These are phyloP conservation scores for Periophthalmodon schlosseri DNA, from an alignment of 2,113 vertebrate genomes.

Conservation along the genomic window DNA sequence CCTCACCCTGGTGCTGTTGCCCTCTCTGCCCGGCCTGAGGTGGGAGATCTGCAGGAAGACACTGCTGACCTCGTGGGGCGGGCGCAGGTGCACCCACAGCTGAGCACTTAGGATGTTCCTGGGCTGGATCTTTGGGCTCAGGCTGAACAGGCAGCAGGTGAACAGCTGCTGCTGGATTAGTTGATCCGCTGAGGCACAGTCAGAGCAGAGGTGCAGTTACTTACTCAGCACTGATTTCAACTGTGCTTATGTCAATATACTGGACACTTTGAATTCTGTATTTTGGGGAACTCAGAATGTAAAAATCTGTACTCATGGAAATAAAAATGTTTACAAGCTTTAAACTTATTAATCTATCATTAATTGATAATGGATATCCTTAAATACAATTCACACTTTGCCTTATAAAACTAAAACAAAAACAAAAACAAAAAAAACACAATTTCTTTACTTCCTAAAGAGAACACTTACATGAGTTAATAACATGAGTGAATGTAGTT, in stretches of 20 bases:
- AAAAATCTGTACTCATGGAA: too few species aligned
- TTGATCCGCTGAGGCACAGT: constrained; percentile 83
- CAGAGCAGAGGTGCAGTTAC: neutral
- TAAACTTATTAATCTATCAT: too few species aligned
- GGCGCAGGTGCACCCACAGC: constrained; percentile 95
- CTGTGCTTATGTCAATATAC: neutral
- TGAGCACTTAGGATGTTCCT: constrained; percentile 94
- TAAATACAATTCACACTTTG: neutral
- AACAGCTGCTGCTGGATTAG: constrained; percentile 85
- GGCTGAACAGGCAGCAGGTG: constrained; percentile 96
- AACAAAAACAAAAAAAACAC: too few species aligned
- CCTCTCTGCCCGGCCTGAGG: constrained; percentile 86
- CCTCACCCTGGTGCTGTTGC: constrained; percentile 83
- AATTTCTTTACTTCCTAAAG: too few species aligned
- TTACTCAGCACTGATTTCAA: neutral
- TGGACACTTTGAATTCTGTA: neutral
- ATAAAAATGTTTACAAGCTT: too few species aligned
- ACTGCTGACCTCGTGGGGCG: constrained; percentile 85
- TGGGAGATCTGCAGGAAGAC: constrained; percentile 95
- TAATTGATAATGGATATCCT: neutral
- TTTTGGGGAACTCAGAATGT: neutral
- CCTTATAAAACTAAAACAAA: too few species aligned
- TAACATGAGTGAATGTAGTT: neutral
- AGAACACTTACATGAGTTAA: neutral
- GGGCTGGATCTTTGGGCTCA: constrained; percentile 94